Evolutionary conservation across 2,113 vertebrate genomes (phyloP).

Genomic region (Anoplopoma fimbria): DNA sequence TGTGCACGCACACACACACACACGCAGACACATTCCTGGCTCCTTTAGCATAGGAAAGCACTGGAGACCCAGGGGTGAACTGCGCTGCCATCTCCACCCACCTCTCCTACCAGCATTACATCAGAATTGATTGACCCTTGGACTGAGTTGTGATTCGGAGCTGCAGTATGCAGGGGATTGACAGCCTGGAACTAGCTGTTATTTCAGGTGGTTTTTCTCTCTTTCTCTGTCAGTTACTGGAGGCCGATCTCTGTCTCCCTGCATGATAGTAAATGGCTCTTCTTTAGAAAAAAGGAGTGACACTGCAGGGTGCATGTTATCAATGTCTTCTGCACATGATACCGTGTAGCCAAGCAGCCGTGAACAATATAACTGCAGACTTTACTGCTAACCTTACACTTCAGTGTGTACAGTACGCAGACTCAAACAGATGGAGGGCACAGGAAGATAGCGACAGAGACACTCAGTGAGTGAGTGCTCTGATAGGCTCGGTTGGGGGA

Average conservation of each 20-base stretch:
- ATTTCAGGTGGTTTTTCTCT: conserved; percentile 69
- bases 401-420: not conserved
- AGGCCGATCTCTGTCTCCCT: conserved; percentile 20
- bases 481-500: conserved; percentile 71
- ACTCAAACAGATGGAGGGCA: conserved; percentile 70
- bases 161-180: conserved; percentile 52
- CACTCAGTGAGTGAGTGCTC: conserved; percentile 61
- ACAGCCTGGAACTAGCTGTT: conserved; percentile 64
- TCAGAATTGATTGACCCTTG: conserved; percentile 81
- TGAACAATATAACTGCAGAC: conserved; percentile 28
- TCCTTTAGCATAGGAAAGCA: conserved; percentile 70
- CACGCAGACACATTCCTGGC: conserved; percentile 59
- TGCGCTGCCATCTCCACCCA: conserved; percentile 75
- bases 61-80: conserved; percentile 68
- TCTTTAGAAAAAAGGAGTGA: not conserved
- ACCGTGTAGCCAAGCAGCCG: not conserved
- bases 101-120: conserved; percentile 77
- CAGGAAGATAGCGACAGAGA: conserved; percentile 58
- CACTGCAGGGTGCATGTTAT: conserved; percentile 2
- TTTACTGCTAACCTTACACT: conserved; percentile 42
- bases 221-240: conserved; percentile 35
- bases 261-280: not conserved
- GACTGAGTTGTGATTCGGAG: conserved; percentile 52
- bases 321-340: conserved; percentile 19
- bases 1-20: conserved; percentile 18